Evolutionary conservation across 1,140 invertebrate species (phyloP), one percentile per base, ranked within the genome.

Genomic region (Zaprionus tsacasi): DNA sequence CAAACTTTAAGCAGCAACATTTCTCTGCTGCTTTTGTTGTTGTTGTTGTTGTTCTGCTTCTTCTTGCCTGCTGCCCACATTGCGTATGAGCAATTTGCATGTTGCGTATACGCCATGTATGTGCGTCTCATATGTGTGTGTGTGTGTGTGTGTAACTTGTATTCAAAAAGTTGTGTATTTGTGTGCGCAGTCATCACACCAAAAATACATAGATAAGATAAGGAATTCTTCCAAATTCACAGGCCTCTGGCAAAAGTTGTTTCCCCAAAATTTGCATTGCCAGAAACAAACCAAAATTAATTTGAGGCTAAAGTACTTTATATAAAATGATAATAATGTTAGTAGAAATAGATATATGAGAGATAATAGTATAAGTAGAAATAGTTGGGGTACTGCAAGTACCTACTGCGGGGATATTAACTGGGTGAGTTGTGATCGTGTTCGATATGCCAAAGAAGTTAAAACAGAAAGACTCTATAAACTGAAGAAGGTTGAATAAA

Each of bases 1-100:
- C 80, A 72, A 88, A 88, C 83, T 88, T 89, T 88, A 88, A 88
- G 88, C 83, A 81, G 81, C 85, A 75, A 70, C 55, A 78, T 80
- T 88, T 79, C 64, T 64, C 71, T 72, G 54, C 33, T 76, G 67
- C 56, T 78, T 45, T 81, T 70, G 66, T 48, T 77, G 13, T 21
- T 57, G 38, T 12, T 50, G 45, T 43, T 66, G 54, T 54, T 66
- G 54, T 56, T 67, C 70, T 48, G 55, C n/a, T n/a, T n/a, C n/a
- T n/a, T n/a, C 60, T 48, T 58, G 48, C 69, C 54, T 76, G 66
- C 40, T 64, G 69, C 65, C 68, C 81, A 76, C 70, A 81, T 77
- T 82, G 77, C 81, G 81, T 81, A 81, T 89, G 74, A 78, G 81
- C 81, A 85, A 78, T 85, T 85, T 89, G 67, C 70, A 89, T 70